A percentile compares a stretch with the other conserved stretches of the same genome.
Conservation (phyloP, 2,113 vertebrate genomes). For the Sarotherodon lohbergeri region DNA sequence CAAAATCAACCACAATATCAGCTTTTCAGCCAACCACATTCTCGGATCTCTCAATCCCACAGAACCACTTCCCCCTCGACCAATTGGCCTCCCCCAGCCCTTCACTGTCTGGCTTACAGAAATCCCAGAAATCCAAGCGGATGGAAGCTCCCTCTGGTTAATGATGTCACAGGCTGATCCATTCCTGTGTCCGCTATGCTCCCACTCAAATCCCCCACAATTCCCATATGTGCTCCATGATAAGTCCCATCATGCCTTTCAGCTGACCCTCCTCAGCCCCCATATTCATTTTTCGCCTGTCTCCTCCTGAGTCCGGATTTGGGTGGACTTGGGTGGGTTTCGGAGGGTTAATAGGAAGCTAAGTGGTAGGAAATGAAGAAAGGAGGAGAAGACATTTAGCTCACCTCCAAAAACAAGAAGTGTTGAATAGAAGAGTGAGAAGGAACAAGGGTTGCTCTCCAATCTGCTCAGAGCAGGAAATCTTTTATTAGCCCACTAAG, state of each 20-base stretch:
- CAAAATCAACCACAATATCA: slow-evolving; percentile 30
- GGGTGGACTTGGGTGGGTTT: slow-evolving; percentile 26
- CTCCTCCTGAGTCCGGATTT: slow-evolving; percentile 51
- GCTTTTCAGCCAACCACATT: not conserved
- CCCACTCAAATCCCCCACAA: slow-evolving; percentile 58
- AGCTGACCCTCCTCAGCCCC: slow-evolving; percentile 60
- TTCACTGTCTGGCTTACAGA: slow-evolving; percentile 58
- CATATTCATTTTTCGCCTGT: slow-evolving; percentile 19
- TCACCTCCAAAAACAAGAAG: slow-evolving; percentile 34
- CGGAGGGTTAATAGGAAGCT: slow-evolving; percentile 61
- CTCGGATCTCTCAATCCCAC: not conserved
- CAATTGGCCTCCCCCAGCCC: slow-evolving; percentile 22
- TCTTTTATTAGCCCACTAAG: slow-evolving; percentile 28
- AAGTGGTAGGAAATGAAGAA: slow-evolving; percentile 26
- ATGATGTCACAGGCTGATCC: slow-evolving; percentile 74
- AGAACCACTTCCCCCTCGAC: not conserved
- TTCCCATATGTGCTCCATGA: slow-evolving; percentile 63
- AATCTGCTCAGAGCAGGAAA: slow-evolving; percentile 43
- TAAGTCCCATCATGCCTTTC: slow-evolving; percentile 73
- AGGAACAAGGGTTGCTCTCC: not conserved
- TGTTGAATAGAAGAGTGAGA: slow-evolving; percentile 3
- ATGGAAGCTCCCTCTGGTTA: slow-evolving; percentile 68
- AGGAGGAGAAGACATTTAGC: slow-evolving; percentile 13
- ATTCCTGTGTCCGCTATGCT: slow-evolving; percentile 62
- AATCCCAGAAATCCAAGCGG: slow-evolving; percentile 65